Evolutionary conservation across 2,797 vertebrate species (phyloP).

Genomic region (Limosa lapponica): DNA sequence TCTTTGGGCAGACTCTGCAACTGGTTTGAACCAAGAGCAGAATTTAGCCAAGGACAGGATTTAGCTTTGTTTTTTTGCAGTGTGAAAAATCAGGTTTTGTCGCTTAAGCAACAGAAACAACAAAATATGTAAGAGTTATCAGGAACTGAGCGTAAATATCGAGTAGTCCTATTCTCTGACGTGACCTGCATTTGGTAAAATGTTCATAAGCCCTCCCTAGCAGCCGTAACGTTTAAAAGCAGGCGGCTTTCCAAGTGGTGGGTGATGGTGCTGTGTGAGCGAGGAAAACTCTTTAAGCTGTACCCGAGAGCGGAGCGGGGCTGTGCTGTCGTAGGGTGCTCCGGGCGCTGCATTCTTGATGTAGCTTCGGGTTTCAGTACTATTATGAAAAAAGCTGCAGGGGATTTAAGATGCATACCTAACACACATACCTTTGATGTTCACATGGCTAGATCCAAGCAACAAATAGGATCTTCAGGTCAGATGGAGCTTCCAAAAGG

Average conservation of each 20-base stretch:
- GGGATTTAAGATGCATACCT: constrained; percentile 60
- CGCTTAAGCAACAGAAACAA: not conserved
- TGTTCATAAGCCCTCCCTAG: not conserved
- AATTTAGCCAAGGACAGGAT: not conserved
- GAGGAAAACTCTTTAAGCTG: constrained; percentile 24
- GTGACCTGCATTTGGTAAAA: constrained; percentile 4
- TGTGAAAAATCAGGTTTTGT: not conserved
- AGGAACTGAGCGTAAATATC: not conserved
- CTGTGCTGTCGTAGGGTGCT: constrained; percentile 35
- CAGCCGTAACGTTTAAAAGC: not conserved
- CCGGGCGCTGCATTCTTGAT: constrained; percentile 64
- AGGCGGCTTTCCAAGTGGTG: not conserved
- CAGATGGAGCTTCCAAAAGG: constrained; percentile 44
- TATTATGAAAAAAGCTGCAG: constrained; percentile 57
- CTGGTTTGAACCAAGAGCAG: not conserved
- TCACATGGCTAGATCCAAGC: constrained; percentile 37
- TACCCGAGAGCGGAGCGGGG: not conserved
- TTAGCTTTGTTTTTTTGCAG: not conserved
- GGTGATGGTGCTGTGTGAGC: not conserved
- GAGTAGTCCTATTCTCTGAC: not conserved
- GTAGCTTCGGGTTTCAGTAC: constrained; percentile 66
- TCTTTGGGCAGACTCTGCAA: not conserved
- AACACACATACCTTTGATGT: constrained; percentile 59
- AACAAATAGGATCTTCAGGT: constrained; percentile 50
- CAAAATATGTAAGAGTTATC: not conserved